Conservation (phyloP, 2,888 invertebrate species). For the Apeira syringaria region DNA sequence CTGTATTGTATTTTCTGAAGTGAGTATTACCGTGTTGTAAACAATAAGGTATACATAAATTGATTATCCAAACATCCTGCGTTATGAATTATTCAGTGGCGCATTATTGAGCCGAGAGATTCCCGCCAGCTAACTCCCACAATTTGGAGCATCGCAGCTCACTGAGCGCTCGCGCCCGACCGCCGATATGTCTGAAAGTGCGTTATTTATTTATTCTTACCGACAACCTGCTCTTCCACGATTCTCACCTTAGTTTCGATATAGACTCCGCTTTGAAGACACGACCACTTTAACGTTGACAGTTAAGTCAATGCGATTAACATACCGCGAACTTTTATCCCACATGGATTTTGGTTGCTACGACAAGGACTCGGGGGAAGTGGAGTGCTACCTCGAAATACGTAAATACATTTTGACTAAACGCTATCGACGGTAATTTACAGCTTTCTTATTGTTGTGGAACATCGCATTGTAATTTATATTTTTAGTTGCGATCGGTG, state of each 20-base stretch:
- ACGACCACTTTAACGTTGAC: slow-evolving; percentile 57
- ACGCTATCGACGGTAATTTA: slow-evolving; percentile 62
- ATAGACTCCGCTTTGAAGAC: slow-evolving; percentile 72
- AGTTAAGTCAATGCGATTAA: slow-evolving; percentile 57
- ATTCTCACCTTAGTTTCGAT: slow-evolving; percentile 67
- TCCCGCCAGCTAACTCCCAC: slow-evolving; percentile 58
- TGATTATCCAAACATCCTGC: slow-evolving; percentile 73
- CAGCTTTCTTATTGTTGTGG: slow-evolving; percentile 69
- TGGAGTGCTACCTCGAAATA: slow-evolving; percentile 88
- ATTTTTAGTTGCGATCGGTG: slow-evolving; percentile 79
- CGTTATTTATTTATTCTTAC: slow-evolving; percentile 77
- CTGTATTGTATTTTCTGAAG: slow-evolving; percentile 13
- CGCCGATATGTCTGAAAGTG: slow-evolving; percentile 73
- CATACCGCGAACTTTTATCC: slow-evolving; percentile 46
- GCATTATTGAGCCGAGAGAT: slow-evolving; percentile 39
- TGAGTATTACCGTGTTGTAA: slow-evolving; percentile 29
- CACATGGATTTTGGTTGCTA: slow-evolving; percentile 86
- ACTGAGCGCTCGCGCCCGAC: slow-evolving; percentile 62
- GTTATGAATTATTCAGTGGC: slow-evolving; percentile 49
- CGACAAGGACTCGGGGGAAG: slow-evolving; percentile 86
- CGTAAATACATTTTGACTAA: slow-evolving; percentile 82
- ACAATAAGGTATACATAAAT: slow-evolving; percentile 50
- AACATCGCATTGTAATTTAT: slow-evolving; percentile 78
- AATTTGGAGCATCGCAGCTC: slow-evolving; percentile 65
- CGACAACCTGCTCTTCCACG: slow-evolving; percentile 60